Base-by-base conservation (phyloP, 2,113 vertebrate genomes). In the Marcusenius ussheri region DNA sequence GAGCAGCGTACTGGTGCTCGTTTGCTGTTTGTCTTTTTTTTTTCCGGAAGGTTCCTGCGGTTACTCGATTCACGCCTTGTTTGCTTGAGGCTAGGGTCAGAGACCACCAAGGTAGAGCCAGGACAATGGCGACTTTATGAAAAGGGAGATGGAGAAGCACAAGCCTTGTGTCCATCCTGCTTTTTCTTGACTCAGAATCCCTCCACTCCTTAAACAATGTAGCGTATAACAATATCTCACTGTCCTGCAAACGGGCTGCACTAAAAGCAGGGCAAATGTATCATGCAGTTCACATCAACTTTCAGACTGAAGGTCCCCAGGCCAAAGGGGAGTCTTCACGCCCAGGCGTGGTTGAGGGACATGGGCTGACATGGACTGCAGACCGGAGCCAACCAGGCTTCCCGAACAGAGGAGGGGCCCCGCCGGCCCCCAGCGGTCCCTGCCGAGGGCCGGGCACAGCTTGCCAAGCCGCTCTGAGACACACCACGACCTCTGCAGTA, bases 401-500 rank as follows among this genome's bases (percentile, higher is more conserved):
- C 83, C 70, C 2, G 31, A 39, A 24, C 6, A 47, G 83, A 24
- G 62, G 21, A 74, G 42, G 47, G 62, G n/a, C 58, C 17, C 39
- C 17, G 6, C 5, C 13, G 42, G 13, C 13, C 87, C 77, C 70
- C 90, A 19, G 51, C 51, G n/a, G 42, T 35, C n/a, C 13, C 89
- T 39, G 85, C 84, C 47, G 11, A 24, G 47, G 89, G 77, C n/a
- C 31, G 88, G 87, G 19, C 87, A 39, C 58, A 86, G 70, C 85
- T 83, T 31, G 24, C 87, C 87, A 49, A 89, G 89, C 50, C 9
- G 8, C 50, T 27, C 45, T 10, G 90, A 77, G 62, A 90, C 62
- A 80, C 85, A 83, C 46, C 17, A 19, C 27, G 50, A 90, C 90
- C 90, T 88, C 88, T 83, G 47, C 74, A 88, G 45, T 62, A 83